These are phyloP conservation scores for Apogon hyalosoma DNA, from an alignment of 2,797 vertebrate species.

Conservation along the genomic window DNA sequence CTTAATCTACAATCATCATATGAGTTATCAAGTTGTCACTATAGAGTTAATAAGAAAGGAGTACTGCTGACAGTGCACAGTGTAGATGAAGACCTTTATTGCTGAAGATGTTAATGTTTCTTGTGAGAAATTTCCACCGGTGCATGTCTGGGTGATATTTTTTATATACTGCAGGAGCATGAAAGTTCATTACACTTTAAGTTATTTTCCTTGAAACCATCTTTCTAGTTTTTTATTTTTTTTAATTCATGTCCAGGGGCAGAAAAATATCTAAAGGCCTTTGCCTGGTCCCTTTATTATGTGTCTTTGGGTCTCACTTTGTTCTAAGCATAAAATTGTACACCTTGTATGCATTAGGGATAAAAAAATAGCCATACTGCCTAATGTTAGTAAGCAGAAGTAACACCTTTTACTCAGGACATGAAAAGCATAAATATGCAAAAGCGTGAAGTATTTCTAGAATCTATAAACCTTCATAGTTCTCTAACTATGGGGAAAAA, in stretches of 20 bases:
- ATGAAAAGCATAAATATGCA: neutral
- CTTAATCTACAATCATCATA: neutral
- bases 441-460: neutral
- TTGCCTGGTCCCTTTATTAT: slow-evolving; percentile 9
- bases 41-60: slow-evolving; percentile 14
- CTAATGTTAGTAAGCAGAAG: neutral
- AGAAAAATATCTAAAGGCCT: neutral
- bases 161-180: neutral
- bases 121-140: slow-evolving; percentile 35
- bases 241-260: neutral
- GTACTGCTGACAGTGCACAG: slow-evolving; percentile 3
- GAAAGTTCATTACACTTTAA: slow-evolving; percentile 15
- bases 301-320: slow-evolving; percentile 1
- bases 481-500: too few species aligned
- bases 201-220: slow-evolving; percentile 14
- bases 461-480: too few species aligned
- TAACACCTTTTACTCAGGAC: neutral
- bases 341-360: neutral
- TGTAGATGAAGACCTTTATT: slow-evolving; percentile 22
- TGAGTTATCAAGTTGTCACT: neutral
- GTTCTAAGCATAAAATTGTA: neutral
- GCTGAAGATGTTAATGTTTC: slow-evolving; percentile 26
- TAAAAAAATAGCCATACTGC: neutral
- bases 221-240: neutral
- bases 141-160: slow-evolving; percentile 4